Base-by-base conservation (phyloP, 2,797 vertebrate genomes). In the Clangula hyemalis region DNA sequence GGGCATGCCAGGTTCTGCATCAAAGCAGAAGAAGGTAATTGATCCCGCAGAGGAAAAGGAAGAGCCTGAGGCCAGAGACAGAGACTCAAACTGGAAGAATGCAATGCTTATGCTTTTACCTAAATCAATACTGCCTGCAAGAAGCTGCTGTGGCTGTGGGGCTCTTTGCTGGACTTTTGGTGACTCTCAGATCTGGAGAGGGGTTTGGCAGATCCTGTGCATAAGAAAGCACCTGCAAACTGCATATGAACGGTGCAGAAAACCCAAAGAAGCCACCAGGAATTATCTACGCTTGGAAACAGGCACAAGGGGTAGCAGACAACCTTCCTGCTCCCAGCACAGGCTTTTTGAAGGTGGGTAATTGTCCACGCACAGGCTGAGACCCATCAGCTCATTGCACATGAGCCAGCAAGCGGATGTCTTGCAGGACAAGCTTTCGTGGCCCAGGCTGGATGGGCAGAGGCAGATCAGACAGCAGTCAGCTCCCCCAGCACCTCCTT, bases 1-100 rank as follows among this genome's bases (percentile, higher is more conserved):
- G 70, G 53, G 32, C 32, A 24, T 39, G 62, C 75, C 90, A 91
- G 80, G 6, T 28, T 86, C 85, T 58, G n/a, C 54, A 12, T 65
- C 1, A 6, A 54, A 80, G 72, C 57, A 87, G 82, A 65, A 69
- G 90, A 73, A 88, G 53, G 68, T 90, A 95, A 96, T 90, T 92
- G 88, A 96, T 96, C 81, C 90, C 81, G 49, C 34, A 72, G 94
- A 96, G 91, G 80, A 90, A 92, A 93, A 96, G 77, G 87, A 15
- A 21, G 38, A 87, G 88, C 94, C 92, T 56, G 82, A 75, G 90
- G 94, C 8, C 0, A 87, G 58, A 94, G 74, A 43, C 68, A 89
- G 24, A 69, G 51, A 65, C 53, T 18, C 54, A 53, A 58, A 79
- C 78, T 83, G 72, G 62, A 94, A 94, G 81, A 87, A 94, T 77